These are phyloP conservation scores for Argopecten irradians DNA, from an alignment of 1,140 invertebrate genomes.

Conservation along the genomic window DNA sequence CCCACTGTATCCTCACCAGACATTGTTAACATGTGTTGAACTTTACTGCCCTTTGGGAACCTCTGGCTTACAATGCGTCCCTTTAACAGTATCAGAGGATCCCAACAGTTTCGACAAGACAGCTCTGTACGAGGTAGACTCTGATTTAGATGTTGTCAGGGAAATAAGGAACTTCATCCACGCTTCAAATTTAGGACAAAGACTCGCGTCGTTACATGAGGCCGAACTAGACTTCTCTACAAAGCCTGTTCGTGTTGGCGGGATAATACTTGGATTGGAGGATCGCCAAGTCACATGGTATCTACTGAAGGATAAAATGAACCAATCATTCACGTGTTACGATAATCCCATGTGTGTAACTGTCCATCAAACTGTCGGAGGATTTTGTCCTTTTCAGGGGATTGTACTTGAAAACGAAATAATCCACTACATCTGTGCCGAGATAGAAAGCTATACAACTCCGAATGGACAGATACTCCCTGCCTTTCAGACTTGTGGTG, in stretches of 20 bases:
- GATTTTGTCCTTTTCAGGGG: not conserved
- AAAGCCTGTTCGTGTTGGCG: slow-evolving; percentile 20
- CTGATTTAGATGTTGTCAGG: not conserved
- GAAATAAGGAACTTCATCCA: slow-evolving; percentile 42
- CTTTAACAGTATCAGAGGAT: not conserved
- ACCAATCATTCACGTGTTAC: not conserved
- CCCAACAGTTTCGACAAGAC: not conserved
- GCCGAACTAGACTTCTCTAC: slow-evolving; percentile 48
- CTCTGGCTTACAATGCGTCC: not conserved
- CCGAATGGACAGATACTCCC: not conserved
- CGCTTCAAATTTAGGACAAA: slow-evolving; percentile 41
- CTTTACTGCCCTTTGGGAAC: slow-evolving; percentile 20
- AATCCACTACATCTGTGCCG: not conserved
- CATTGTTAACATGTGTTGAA: slow-evolving; percentile 25
- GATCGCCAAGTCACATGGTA: slow-evolving; percentile 52
- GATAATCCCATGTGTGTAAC: not conserved
- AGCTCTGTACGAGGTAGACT: slow-evolving; percentile 35
- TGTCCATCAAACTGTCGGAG: not conserved
- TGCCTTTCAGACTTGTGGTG: not conserved
- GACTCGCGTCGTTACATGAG: slow-evolving; percentile 33
- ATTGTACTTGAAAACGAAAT: not conserved
- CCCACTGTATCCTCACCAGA: not conserved
- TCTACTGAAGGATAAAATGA: not conserved
- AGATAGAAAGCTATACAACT: not conserved
- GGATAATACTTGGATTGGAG: slow-evolving; percentile 25